A percentile compares a stretch with the other conserved stretches of the same genome.
These are phyloP conservation scores for Holacanthella duospinosa DNA, from an alignment of 2,888 invertebrate genomes.

Conservation along the genomic window DNA sequence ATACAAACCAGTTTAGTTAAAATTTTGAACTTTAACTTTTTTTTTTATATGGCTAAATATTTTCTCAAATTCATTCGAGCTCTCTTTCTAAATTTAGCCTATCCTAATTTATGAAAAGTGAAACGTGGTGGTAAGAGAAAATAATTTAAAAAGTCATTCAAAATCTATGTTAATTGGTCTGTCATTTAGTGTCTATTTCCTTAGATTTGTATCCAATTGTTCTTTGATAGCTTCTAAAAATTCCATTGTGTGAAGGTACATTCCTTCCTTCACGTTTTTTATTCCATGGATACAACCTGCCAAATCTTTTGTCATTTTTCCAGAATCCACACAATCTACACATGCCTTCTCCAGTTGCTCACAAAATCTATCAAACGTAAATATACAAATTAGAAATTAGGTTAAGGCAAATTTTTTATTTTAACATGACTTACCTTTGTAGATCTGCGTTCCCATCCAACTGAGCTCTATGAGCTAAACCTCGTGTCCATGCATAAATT, in stretches of 20 bases:
- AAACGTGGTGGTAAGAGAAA: no score
- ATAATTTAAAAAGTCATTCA: background rate
- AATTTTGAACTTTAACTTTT: no score
- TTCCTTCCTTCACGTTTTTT: slow-evolving; percentile 66
- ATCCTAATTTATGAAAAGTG: no score
- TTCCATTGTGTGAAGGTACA: slow-evolving; percentile 74
- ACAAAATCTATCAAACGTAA: slow-evolving; percentile 49
- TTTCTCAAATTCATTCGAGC: no score
- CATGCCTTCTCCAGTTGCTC: slow-evolving; percentile 66
- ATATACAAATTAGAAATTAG: background rate
- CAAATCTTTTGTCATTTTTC: slow-evolving; percentile 77
- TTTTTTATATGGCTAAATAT: no score
- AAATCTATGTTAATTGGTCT: no score
- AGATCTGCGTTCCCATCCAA: slow-evolving; percentile 66
- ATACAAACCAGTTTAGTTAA: no score
- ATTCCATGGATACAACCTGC: slow-evolving; percentile 76
- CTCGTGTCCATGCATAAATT: slow-evolving; percentile 83
- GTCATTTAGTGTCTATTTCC: background rate
- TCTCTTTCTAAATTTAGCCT: no score
- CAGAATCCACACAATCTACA: slow-evolving; percentile 67
- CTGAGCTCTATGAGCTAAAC: slow-evolving; percentile 69
- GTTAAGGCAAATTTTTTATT: background rate
- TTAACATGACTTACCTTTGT: slow-evolving; percentile 5
- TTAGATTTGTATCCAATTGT: slow-evolving; percentile 50
- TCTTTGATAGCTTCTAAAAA: slow-evolving; percentile 72